Base-by-base conservation (phyloP, 2,797 vertebrate species). In the Holocentrus rufus region DNA sequence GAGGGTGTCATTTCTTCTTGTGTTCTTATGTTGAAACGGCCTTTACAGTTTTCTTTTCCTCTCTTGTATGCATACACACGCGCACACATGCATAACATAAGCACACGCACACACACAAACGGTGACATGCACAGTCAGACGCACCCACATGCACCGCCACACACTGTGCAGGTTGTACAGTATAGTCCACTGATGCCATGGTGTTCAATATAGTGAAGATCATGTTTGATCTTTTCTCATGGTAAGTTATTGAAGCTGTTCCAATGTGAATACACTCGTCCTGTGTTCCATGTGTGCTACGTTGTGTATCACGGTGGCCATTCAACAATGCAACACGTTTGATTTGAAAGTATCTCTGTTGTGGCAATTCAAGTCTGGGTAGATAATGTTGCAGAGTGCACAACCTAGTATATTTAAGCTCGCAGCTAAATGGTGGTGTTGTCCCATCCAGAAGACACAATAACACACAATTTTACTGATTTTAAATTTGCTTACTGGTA, bases 1-100 rank as follows among this genome's bases (percentile, higher is more conserved):
- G 85, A 92, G 90, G 92, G 90, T 93, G 91, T 93, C 92, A 93
- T 93, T 92, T 93, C 89, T 87, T 85, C 90, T 87, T 93, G 87
- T 93, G 82, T 90, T 91, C 87, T 85, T 91, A 75, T 85, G 86
- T 91, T 90, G 63, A 91, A 87, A 87, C 77, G 49, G 89, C 89
- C 90, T 87, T 75, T 82, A 90, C 58, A 86, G 58, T 80, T 90
- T 85, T 85, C 7, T 59, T 64, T 59, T 50, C 55, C 27, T 83
- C 78, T 89, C 74, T 71, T 74, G 81, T 84, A 76, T 80, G 80
- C 74, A 87, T 65, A 87, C 69, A 59, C 15, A 52, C 59, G 70
- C 72, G 73, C 65, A 82, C 25, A 72, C 63, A 78, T 34, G 65
- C 39, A 20, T 31, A 27, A 39, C 57, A 77, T 44, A 75, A 31